Evolutionary conservation across 2,797 vertebrate genomes (phyloP), one percentile per base, ranked within the genome.

Genomic region (Hoplostethus mediterraneus): DNA sequence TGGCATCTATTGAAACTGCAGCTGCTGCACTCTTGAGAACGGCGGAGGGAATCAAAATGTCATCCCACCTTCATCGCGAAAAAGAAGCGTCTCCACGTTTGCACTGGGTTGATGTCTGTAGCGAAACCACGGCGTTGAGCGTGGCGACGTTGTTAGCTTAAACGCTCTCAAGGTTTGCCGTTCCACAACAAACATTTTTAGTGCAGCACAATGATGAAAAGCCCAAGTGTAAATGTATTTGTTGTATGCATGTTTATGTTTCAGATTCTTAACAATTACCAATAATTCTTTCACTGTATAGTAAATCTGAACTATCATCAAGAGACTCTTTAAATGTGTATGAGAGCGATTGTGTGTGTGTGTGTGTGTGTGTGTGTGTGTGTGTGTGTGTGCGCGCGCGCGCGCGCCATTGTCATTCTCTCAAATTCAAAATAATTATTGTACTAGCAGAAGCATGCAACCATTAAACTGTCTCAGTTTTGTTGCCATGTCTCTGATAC

Each of bases 401-500:
- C n/a, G n/a, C 52, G 45, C 21, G 17, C 58, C 14, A 5, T 55
- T 45, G 25, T 31, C 5, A 0, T 30, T 66, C 52, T 65, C 16
- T 60, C 13, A 48, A 63, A 62, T 45, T 63, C 63, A 58, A 55
- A 81, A 57, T 57, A 48, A 42, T 81, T 63, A 66, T 77, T 76
- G 52, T 67, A 49, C 63, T 51, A 65, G 62, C 57, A 72, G 71
- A 65, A 36, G 67, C 52, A 64, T 30, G 51, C 68, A 60, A 25
- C 30, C 55, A 42, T 70, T 80, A 63, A 77, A 82, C 77, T 62
- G 63, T 73, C 75, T 79, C 55, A 58, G 65, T 64, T 64, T 67
- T 83, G 71, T 68, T 82, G 65, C 72, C 71, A 67, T 84, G 70
- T 77, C 67, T 63, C 67, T 63, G 72, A 75, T 63, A 14, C 71